These are phyloP conservation scores for Drosophila malerkotliana DNA, from an alignment of 1,140 invertebrate species.

Conservation along the genomic window DNA sequence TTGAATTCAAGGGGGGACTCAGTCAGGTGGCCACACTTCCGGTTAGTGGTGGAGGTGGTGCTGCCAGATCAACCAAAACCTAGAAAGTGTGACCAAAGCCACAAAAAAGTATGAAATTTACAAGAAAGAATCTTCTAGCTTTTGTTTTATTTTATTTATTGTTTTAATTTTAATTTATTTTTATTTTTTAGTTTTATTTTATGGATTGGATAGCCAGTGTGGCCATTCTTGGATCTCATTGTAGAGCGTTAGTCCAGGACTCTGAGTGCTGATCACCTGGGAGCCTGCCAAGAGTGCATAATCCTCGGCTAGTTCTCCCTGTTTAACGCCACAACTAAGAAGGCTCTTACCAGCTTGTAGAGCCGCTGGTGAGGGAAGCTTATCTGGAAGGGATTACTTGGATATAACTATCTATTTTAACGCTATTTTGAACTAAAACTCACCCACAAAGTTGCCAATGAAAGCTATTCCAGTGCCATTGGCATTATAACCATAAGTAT, in stretches of 20 bases:
- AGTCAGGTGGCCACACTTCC: too few relatives aligned
- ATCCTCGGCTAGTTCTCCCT: conserved; percentile 85
- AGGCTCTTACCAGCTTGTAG: conserved; percentile 86
- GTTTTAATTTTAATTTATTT: background rate
- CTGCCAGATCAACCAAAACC: too few relatives aligned
- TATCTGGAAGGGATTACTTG: conserved; percentile 83
- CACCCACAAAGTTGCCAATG: conserved; percentile 88
- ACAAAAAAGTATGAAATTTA: background rate
- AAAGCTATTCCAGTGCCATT: conserved; percentile 89
- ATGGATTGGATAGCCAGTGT: conserved; percentile 72
- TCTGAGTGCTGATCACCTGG: conserved; percentile 86
- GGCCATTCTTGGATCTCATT: conserved; percentile 84
- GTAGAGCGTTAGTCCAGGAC: conserved; percentile 88
- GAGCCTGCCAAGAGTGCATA: conserved; percentile 87
- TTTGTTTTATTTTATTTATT: background rate
- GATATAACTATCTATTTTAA: background rate
- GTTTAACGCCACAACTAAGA: conserved; percentile 86
- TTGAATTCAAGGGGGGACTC: background rate
- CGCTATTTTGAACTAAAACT: conserved; percentile 34
- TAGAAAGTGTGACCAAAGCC: background rate
- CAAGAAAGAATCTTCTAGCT: background rate
- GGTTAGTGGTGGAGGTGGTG: too few relatives aligned
- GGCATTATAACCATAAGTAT: conserved; percentile 88
- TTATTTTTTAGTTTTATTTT: conserved; percentile 2
- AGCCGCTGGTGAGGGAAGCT: conserved; percentile 85